These are phyloP conservation scores for Pseudoatta argentina DNA, from an alignment of 1,140 invertebrate genomes.

Conservation along the genomic window DNA sequence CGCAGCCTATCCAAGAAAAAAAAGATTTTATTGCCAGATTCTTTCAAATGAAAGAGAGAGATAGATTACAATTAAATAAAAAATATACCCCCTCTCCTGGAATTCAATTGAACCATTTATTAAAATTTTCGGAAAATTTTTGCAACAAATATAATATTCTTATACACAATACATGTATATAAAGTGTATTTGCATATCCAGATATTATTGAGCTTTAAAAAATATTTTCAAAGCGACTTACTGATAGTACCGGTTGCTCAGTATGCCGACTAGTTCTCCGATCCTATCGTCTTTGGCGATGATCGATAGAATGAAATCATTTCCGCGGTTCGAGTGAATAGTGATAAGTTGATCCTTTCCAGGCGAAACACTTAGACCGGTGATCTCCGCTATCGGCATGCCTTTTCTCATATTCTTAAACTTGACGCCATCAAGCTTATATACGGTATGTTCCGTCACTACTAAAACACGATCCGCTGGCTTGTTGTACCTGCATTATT, in stretches of 20 bases:
- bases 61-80: slow-evolving; percentile 18
- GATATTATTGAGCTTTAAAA: slow-evolving; percentile 30
- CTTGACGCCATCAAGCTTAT: slow-evolving; percentile 94
- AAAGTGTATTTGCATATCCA: not conserved
- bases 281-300: slow-evolving; percentile 90
- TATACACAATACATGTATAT: not conserved
- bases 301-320: slow-evolving; percentile 94
- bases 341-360: slow-evolving; percentile 95
- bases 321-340: slow-evolving; percentile 94
- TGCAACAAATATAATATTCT: not conserved
- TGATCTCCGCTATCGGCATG: slow-evolving; percentile 92
- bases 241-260: slow-evolving; percentile 91
- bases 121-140: not conserved
- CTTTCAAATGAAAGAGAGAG: slow-evolving; percentile 8
- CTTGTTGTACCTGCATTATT: slow-evolving; percentile 91
- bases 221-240: slow-evolving; percentile 86
- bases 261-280: slow-evolving; percentile 95
- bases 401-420: slow-evolving; percentile 96
- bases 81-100: not conserved
- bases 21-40: not conserved
- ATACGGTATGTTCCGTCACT: slow-evolving; percentile 95
- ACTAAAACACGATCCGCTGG: slow-evolving; percentile 95
- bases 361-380: slow-evolving; percentile 93
- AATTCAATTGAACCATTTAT: not conserved
- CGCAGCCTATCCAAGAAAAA: slow-evolving; percentile 85